Conservation (phyloP, 2,797 vertebrate genomes). For the Mormyrus hasselquistii region DNA sequence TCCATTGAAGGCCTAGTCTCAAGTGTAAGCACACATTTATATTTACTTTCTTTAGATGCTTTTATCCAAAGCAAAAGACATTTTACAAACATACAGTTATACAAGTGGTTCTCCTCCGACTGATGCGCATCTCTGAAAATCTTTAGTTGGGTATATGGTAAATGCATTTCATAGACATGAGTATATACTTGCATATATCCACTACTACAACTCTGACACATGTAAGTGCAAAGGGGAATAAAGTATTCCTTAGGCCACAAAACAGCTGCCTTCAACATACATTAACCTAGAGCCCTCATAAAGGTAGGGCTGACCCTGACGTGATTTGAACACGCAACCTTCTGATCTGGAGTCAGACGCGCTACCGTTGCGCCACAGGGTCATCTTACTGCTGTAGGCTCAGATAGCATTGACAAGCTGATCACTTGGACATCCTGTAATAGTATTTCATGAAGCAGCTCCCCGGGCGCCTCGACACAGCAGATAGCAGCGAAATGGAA, state of each 20-base stretch:
- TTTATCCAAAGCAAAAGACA: no score
- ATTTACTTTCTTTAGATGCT: no score
- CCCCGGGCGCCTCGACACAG: not conserved
- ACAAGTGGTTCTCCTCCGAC: no score
- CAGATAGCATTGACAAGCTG: not conserved
- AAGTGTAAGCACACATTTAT: no score
- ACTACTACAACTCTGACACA: not conserved
- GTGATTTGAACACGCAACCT: not conserved
- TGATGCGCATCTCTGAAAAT: no score
- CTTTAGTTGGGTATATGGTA: no score
- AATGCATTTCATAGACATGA: no score
- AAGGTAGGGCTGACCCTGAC: not conserved
- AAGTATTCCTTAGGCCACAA: not conserved
- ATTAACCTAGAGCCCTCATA: not conserved
- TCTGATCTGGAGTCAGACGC: not conserved
- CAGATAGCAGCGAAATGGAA: not conserved
- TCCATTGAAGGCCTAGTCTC: no score
- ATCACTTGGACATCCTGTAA: not conserved
- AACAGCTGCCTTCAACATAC: not conserved
- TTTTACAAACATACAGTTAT: no score
- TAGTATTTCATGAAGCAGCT: not conserved
- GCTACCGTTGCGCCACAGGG: not conserved
- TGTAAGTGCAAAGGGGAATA: not conserved
- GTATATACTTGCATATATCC: no score
- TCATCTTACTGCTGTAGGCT: rapidly evolving